Evolutionary conservation across 2,113 vertebrate species (phyloP).

Genomic region (Ptilonorhynchus violaceus): DNA sequence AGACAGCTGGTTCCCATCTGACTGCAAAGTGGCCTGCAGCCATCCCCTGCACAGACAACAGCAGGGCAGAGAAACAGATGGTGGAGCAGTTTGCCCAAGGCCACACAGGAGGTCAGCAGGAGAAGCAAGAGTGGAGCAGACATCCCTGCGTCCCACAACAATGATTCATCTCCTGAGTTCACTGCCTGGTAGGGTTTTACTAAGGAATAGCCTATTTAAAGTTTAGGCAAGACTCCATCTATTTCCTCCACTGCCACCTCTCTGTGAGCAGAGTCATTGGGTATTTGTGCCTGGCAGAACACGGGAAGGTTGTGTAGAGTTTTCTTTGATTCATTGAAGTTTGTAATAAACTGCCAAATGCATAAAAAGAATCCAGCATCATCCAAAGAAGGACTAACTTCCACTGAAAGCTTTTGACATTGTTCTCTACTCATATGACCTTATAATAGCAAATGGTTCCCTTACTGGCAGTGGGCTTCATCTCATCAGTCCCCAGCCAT

Average conservation of each 20-base stretch:
- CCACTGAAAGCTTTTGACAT: not conserved
- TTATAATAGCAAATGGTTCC: not conserved
- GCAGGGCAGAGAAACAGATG: conserved; percentile 10
- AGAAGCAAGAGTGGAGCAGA: not conserved
- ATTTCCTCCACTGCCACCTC: not conserved
- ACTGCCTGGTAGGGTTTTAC: not conserved
- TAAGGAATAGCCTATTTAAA: not conserved
- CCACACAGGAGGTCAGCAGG: not conserved
- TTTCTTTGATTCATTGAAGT: not conserved
- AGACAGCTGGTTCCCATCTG: not conserved
- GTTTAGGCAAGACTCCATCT: not conserved
- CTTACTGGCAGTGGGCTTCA: not conserved
- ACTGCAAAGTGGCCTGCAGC: not conserved
- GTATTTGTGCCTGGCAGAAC: not conserved
- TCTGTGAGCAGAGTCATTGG: not conserved
- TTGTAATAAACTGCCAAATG: not conserved
- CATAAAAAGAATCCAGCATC: not conserved
- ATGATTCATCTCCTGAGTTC: not conserved
- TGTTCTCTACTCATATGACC: not conserved
- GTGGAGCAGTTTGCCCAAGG: conserved; percentile 2
- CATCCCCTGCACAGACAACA: not conserved
- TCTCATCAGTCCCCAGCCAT: not conserved
- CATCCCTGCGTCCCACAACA: not conserved
- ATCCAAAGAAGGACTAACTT: not conserved
- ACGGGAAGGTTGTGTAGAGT: not conserved